Evolutionary conservation across 2,113 vertebrate species (phyloP), one percentile per base, ranked within the genome.

Genomic region (Eleginops maclovinus): DNA sequence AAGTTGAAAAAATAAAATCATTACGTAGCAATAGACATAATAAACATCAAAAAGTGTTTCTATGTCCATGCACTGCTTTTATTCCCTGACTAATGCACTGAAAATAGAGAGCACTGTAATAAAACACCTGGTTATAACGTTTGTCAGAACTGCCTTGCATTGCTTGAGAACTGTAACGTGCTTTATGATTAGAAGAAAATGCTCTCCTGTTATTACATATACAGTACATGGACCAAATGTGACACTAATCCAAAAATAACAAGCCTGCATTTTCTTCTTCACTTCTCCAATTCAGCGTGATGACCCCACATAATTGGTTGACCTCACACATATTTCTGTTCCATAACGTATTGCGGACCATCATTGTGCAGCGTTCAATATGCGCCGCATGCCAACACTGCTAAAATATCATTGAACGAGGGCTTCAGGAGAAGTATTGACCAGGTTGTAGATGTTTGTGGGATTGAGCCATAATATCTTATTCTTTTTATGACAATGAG

Each of bases 231-330:
- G 68, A 88, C 64, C 75, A 76, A 76, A 83, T 85, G 72, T 87
- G 92, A 94, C 89, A 87, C 83, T 93, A 93, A 93, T 91, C 90
- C 92, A 75, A 74, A 92, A 88, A 91, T 88, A 89, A 91, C 88
- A 90, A 92, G 88, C 67, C 76, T 79, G 61, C 69, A 60, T 86
- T 84, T 89, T 85, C 86, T 61, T 86, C 84, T 63, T 61, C 76
- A 59, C 24, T 55, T 71, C 62, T 82, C 72, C 85, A 64, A 75
- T 76, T 77, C 68, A 77, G 62, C 36, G 17, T 61, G 75, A 84
- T 83, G 88, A 86, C 80, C 87, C 82, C 59, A 24, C 31, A 53
- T 90, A 86, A 90, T 83, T 80, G 65, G 58, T 55, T 79, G 91
- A 88, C 85, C 82, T 63, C 12, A 26, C 67, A 36, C 75, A 82